Percentiles rank a stretch among this genome's conserved stretches.
These are phyloP conservation scores for Micronycteris hirsuta DNA, from an alignment of 2,113 vertebrate species.

Conservation along the genomic window DNA sequence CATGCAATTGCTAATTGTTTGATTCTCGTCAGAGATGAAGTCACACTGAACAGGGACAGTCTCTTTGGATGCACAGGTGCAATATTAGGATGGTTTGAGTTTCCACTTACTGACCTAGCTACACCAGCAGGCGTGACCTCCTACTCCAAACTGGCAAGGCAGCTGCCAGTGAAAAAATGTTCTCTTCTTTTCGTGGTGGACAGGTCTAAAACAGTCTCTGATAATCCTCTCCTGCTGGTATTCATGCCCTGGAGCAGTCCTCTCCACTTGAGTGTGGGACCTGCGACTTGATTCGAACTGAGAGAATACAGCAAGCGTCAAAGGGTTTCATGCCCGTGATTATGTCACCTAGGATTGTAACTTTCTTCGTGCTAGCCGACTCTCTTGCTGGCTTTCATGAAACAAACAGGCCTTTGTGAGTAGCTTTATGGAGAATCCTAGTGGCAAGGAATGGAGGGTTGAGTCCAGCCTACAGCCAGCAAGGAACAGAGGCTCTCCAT, in stretches of 20 bases:
- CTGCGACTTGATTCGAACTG: background rate
- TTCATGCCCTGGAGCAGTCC: no score
- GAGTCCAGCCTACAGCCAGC: background rate
- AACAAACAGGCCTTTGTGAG: background rate
- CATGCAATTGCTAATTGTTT: background rate
- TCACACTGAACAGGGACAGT: background rate
- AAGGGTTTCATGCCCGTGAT: background rate
- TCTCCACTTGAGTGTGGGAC: background rate
- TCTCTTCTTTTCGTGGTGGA: background rate
- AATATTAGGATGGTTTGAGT: background rate
- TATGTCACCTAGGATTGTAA: background rate
- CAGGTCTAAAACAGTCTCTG: background rate
- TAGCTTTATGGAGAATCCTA: background rate
- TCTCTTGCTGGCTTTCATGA: background rate
- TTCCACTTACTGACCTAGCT: background rate
- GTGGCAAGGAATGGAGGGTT: background rate
- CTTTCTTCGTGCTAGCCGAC: background rate
- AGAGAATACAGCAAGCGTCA: background rate
- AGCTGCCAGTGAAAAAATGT: background rate
- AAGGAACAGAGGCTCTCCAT: background rate
- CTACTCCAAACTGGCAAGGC: background rate
- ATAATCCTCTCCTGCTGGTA: background rate
- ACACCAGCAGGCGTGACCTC: background rate
- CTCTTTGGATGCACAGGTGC: background rate
- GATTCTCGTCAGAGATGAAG: background rate